Conservation (phyloP, 2,113 vertebrate species). For the Urocynchramus pylzowi region DNA sequence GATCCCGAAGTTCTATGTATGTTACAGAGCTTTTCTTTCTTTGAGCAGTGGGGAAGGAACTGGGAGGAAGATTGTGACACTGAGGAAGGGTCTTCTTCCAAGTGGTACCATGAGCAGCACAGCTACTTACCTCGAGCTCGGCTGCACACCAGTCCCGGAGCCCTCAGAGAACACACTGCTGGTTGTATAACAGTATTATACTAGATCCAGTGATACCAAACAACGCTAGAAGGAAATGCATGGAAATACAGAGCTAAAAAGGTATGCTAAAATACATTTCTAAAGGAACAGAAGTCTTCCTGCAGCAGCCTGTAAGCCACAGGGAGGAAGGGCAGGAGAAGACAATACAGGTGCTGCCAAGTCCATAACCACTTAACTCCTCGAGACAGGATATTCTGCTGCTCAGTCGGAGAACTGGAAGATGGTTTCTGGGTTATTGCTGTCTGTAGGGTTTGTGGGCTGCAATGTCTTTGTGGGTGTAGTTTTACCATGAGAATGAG, state of each 20-base stretch:
- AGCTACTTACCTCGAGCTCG: background rate
- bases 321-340: background rate
- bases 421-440: slow-evolving; percentile 73
- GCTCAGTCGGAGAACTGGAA: slow-evolving; percentile 81
- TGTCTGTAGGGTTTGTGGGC: slow-evolving; percentile 67
- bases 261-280: slow-evolving; percentile 23
- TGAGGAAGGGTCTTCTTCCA: background rate
- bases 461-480: slow-evolving; percentile 75
- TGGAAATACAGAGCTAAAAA: slow-evolving; percentile 46
- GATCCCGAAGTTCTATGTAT: background rate
- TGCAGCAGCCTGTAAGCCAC: background rate
- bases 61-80: background rate
- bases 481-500: slow-evolving; percentile 89
- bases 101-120: background rate
- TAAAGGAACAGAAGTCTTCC: background rate
- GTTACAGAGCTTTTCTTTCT: background rate
- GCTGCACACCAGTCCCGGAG: slow-evolving; percentile 2
- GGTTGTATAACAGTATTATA: slow-evolving; percentile 28
- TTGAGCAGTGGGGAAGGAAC: background rate
- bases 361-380: background rate
- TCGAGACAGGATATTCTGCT: background rate
- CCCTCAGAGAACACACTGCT: background rate
- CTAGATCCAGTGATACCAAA: slow-evolving; percentile 55
- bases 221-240: slow-evolving; percentile 37
- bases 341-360: background rate